Evolutionary conservation across 2,797 vertebrate species (phyloP), one percentile per base, ranked within the genome.

Genomic region (Delichon dasypus): DNA sequence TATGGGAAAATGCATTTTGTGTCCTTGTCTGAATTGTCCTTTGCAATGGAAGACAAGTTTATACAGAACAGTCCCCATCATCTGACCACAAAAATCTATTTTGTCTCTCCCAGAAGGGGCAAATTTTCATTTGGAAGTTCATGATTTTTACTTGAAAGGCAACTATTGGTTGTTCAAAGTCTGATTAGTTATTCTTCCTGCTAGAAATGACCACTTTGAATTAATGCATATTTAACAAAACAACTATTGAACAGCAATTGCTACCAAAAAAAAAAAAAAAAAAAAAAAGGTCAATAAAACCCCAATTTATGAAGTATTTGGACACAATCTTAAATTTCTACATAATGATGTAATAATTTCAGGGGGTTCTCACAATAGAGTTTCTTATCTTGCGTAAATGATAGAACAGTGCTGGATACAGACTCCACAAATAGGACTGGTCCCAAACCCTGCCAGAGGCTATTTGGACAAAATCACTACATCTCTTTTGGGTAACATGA

Each of bases 1-100:
- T 84, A 95, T 67, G 66, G 89, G 75, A 96, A 94, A 94, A 86
- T 68, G 92, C 48, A 90, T 94, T 92, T 86, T 84, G 48, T 72
- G 38, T 86, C 90, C 68, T 79, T 68, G 47, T 42, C 60, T 88
- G 65, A 70, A 70, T 40, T 81, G 64, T 34, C 84, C 36, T 45
- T 80, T 84, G 62, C 85, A 67, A 36, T 38, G n/a, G 47, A 91
- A 94, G 73, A 91, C 23, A 75, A 88, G 36, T 86, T 92, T 61
- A 85, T 70, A 54, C 36, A 82, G 55, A 88, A 64, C 48, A 91
- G 40, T 27, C 48, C 68, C 26, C 70, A 61, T 57, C 65, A 72
- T 75, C 48, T 94, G 45, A 89, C 55, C 60, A 88, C 83, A 92
- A 94, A 91, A 84, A 60, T 55, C 70, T 86, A 38, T 38, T 79